Evolutionary conservation across 2,113 vertebrate species (phyloP), one percentile per base, ranked within the genome.

Genomic region (Dipodomys merriami): DNA sequence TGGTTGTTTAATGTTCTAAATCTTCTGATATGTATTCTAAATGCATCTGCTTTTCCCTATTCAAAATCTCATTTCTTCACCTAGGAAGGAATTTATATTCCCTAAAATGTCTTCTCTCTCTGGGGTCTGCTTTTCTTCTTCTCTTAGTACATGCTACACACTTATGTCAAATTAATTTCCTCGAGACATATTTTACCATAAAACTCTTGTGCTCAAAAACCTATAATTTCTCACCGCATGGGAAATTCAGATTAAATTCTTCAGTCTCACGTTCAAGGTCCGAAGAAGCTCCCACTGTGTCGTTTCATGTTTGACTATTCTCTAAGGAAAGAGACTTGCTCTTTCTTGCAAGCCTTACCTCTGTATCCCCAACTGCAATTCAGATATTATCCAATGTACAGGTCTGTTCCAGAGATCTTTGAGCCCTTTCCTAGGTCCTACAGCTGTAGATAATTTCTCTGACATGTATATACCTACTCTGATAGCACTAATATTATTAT

Each of bases 381-480:
- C 20, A 16, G 0, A 60, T 89, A 33, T 53, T 89, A 33, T 53
- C 5, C n/a, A 65, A 7, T 10, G 39, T 30, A 27, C 71, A 35
- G 20, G 46, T 5, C 35, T 71, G 29, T 2, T 0, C 30, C 29
- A 46, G 6, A 46, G 9, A 79, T 49, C 3, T 35, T 27, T 16
- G 29, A 49, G 23, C 0, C 0, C 4, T 33, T 88, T 30, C 64
- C 6, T 15, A 0, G 22, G 18, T 62, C 53, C 35, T 62, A 19
- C 23, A 73, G 73, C 12, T 18, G 10, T 22, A 30, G 68, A 22
- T 27, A 22, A 69, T 23, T 73, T 53, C 35, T 73, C 15, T 71
- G 16, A 9, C 20, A 19, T 64, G 1, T 19, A 7, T 5, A 16
- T 57, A 10, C 1, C 23, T 46, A 16, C 2, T 20, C 1, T 72